phyloP scores from a whole-genome alignment of 53 echinoderm and acorn worm genomes.

The Holothuria scabra region DNA sequence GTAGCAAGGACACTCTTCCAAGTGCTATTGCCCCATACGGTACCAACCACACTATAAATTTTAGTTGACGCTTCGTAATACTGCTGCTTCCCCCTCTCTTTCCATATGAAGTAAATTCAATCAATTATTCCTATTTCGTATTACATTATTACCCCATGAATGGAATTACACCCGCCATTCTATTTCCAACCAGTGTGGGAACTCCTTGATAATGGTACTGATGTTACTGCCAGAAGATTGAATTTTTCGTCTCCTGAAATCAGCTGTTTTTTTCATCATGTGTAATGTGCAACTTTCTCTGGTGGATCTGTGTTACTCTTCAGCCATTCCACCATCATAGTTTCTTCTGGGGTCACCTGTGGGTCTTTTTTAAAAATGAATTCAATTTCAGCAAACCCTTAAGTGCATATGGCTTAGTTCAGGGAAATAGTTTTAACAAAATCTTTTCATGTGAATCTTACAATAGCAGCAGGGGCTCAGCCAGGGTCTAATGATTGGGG shows the following conservation, averaged over 20 bases:
- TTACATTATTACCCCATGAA: too few species aligned
- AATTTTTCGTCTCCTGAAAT: neutral
- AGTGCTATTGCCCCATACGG: too few species aligned
- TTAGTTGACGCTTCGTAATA: too few species aligned
- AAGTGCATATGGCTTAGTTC: too few species aligned
- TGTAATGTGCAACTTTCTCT: neutral
- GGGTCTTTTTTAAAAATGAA: neutral
- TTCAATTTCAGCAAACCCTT: neutral
- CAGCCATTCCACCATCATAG: constrained; percentile 22
- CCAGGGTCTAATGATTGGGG: too few species aligned
- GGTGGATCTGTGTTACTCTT: neutral
- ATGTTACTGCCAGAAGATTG: neutral
- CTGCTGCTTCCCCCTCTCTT: too few species aligned
- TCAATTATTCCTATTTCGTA: too few species aligned
- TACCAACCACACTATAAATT: too few species aligned
- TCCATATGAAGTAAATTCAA: neutral
- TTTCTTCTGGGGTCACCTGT: neutral
- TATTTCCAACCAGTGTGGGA: neutral
- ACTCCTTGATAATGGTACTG: neutral
- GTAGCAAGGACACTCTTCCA: too few species aligned
- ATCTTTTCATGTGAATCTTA: too few species aligned
- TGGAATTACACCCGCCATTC: neutral
- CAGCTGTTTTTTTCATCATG: neutral
- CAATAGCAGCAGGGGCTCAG: too few species aligned
- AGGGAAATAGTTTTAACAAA: too few species aligned